These are phyloP conservation scores for Drosophila pseudoananassae DNA, from an alignment of 1,140 invertebrate genomes.

Conservation along the genomic window DNA sequence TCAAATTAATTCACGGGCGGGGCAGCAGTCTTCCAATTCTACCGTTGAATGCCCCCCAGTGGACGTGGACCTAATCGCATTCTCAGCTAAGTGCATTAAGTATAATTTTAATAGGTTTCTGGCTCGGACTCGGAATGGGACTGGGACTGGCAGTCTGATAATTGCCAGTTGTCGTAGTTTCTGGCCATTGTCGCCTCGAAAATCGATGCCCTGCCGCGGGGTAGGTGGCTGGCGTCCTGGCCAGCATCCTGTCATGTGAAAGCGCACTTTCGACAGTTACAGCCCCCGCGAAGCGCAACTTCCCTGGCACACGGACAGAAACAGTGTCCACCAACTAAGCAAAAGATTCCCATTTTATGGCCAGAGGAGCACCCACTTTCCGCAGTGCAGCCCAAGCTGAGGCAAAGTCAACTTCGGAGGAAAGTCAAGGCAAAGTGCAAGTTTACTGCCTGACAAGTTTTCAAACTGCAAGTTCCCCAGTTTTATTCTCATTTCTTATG, in stretches of 20 bases:
- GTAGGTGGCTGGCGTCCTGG: slow-evolving; percentile 8
- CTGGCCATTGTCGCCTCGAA: slow-evolving; percentile 22
- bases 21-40: slow-evolving; percentile 10
- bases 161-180: slow-evolving; percentile 21
- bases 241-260: slow-evolving; percentile 29
- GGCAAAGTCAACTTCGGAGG: not conserved
- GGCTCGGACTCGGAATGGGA: not conserved
- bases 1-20: slow-evolving; percentile 26
- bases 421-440: slow-evolving; percentile 30
- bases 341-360: not conserved
- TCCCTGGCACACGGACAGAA: not conserved
- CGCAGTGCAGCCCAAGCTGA: not conserved
- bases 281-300: not conserved
- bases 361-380: not conserved
- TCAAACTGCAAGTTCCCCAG: slow-evolving; percentile 22
- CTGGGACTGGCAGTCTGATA: slow-evolving; percentile 14
- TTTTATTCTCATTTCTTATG: slow-evolving; percentile 35
- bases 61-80: slow-evolving; percentile 27
- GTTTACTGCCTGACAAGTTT: slow-evolving; percentile 49
- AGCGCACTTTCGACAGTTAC: slow-evolving; percentile 36
- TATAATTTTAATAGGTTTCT: slow-evolving; percentile 45
- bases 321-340: too few relatives aligned
- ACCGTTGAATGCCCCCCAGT: not conserved
- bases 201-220: slow-evolving; percentile 22
- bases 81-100: slow-evolving; percentile 43